These are phyloP conservation scores for Paraescarpia echinospica DNA, from an alignment of 1,140 invertebrate species.

Conservation along the genomic window DNA sequence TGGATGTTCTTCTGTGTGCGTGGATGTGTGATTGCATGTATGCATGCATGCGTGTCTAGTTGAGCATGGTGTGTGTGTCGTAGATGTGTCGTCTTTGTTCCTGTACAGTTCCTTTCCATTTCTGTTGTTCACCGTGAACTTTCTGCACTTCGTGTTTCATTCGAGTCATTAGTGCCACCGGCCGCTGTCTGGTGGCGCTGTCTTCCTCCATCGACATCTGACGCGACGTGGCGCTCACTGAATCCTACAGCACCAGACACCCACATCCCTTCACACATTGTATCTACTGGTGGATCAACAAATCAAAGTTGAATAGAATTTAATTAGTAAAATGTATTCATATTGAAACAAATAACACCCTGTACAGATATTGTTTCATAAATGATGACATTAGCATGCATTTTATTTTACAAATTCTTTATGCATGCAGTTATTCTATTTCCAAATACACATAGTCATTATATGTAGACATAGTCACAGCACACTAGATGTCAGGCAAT, in stretches of 20 bases:
- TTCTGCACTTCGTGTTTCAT: constrained; percentile 70
- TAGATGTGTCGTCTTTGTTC: constrained; percentile 97
- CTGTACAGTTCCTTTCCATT: constrained; percentile 95
- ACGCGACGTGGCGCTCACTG: not conserved
- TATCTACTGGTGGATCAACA: not conserved
- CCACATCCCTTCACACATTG: not conserved
- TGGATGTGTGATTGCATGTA: not conserved
- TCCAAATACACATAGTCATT: not conserved
- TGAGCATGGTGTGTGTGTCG: constrained; percentile 95
- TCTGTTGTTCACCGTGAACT: constrained; percentile 93
- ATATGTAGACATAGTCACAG: not conserved
- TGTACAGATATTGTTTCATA: not conserved
- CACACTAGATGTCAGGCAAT: not conserved
- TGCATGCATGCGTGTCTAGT: constrained; percentile 63
- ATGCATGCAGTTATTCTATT: not conserved
- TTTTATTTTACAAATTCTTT: not conserved
- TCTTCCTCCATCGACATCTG: constrained; percentile 10
- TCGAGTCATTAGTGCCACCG: constrained; percentile 17
- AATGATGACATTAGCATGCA: not conserved
- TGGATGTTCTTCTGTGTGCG: no score
- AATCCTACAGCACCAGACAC: not conserved
- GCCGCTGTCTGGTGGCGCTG: not conserved
- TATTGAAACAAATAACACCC: not conserved
- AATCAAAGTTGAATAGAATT: not conserved
- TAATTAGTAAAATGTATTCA: no score